Evolutionary conservation across 1,140 invertebrate species (phyloP).

Genomic region (Pinna nobilis): DNA sequence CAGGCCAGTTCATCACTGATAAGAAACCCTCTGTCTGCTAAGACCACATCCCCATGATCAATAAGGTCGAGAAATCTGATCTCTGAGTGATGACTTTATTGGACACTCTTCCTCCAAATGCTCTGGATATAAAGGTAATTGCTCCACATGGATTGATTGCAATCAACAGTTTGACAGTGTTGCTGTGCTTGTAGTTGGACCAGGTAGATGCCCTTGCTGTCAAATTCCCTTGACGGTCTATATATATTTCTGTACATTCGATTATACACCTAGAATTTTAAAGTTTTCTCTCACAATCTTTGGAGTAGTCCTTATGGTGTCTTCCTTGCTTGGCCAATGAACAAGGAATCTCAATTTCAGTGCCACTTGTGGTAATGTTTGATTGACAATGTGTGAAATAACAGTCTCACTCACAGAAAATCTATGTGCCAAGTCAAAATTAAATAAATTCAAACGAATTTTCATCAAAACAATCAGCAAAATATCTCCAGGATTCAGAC

Average conservation of each 20-base stretch:
- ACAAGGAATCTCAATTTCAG: too few relatives aligned
- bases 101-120: constrained; percentile 30
- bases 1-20: too few relatives aligned
- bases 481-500: constrained; percentile 29
- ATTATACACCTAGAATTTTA: constrained; percentile 39
- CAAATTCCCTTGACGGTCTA: constrained; percentile 1
- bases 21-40: too few relatives aligned
- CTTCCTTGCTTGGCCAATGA: too few relatives aligned
- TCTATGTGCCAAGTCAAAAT: neutral
- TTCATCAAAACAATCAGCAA: neutral
- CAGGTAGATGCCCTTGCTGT: constrained; percentile 36
- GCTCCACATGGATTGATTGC: constrained; percentile 31
- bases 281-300: constrained; percentile 38
- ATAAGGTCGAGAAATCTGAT: too few relatives aligned
- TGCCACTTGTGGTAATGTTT: too few relatives aligned
- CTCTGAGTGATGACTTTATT: constrained; percentile 45
- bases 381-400: neutral
- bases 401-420: neutral
- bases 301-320: too few relatives aligned
- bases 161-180: constrained; percentile 46
- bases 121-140: constrained; percentile 31
- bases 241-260: constrained; percentile 43
- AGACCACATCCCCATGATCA: too few relatives aligned
- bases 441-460: too few relatives aligned
- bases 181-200: constrained; percentile 48